A percentile compares a stretch with the other conserved stretches of the same genome.
These are phyloP conservation scores for Plectropomus leopardus DNA, from an alignment of 2,113 vertebrate species.

Conservation along the genomic window DNA sequence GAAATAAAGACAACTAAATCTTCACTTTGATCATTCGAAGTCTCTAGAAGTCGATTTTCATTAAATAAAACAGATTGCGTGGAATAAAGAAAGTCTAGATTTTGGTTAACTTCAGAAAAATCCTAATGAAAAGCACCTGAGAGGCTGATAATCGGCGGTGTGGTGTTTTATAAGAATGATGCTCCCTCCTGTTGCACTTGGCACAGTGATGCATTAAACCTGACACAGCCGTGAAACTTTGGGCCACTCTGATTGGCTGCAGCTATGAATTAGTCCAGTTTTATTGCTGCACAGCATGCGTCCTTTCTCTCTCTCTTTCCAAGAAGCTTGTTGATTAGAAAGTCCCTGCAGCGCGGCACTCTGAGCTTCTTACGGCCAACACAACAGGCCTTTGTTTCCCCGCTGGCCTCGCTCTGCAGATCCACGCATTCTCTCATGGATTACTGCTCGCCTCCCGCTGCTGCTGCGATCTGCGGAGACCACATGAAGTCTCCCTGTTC, in stretches of 20 bases:
- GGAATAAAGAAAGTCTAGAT: too few species aligned
- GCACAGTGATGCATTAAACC: background rate
- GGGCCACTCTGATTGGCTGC: background rate
- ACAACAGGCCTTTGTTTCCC: slow-evolving; percentile 53
- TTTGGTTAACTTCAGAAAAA: too few species aligned
- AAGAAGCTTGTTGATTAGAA: slow-evolving; percentile 35
- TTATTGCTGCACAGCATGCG: background rate
- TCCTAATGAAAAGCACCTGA: too few species aligned
- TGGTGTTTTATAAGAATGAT: too few species aligned
- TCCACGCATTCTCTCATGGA: slow-evolving; percentile 36
- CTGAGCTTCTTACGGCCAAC: slow-evolving; percentile 65
- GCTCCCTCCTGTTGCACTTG: too few species aligned
- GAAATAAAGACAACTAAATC: background rate
- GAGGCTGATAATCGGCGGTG: too few species aligned
- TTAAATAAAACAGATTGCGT: background rate
- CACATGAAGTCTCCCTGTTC: slow-evolving; percentile 3
- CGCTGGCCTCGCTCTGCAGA: background rate
- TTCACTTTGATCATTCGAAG: background rate
- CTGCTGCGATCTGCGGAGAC: background rate
- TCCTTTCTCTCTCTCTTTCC: slow-evolving; percentile 24
- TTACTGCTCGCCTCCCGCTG: slow-evolving; percentile 34
- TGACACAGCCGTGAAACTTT: background rate
- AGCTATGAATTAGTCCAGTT: background rate
- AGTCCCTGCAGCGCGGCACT: background rate
- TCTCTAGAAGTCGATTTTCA: background rate